A percentile compares a stretch with the other conserved stretches of the same genome.
Evolutionary conservation across 92 coral and sea anemone species (phyloP).

Genomic region (Phenganax subtilis): DNA sequence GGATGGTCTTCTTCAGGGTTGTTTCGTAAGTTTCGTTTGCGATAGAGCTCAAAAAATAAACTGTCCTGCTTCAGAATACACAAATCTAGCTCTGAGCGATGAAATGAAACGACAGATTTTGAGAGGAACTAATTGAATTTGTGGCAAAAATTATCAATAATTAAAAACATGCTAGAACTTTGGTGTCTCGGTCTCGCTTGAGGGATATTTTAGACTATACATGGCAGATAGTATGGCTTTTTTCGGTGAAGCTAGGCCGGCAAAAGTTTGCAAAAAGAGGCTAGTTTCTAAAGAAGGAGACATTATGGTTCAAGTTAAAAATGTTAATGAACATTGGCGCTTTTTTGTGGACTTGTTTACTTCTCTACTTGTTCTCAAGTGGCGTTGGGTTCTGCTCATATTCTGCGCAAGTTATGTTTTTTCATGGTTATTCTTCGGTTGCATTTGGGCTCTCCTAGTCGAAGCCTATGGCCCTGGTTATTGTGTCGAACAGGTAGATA

Average conservation of each 20-base stretch:
- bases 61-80: neutral
- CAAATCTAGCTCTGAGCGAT: neutral
- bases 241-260: neutral
- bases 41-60: too few relatives aligned
- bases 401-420: conserved; percentile 72
- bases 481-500: conserved; percentile 69
- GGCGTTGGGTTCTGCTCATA: conserved; percentile 71
- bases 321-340: conserved; percentile 65
- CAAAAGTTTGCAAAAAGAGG: conserved; percentile 42
- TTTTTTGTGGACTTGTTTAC: conserved; percentile 79
- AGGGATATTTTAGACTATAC: too few relatives aligned
- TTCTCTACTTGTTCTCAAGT: conserved; percentile 67
- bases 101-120: neutral
- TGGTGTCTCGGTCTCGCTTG: neutral
- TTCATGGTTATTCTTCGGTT: conserved; percentile 75
- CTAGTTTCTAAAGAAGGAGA: conserved; percentile 67
- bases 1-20: too few relatives aligned
- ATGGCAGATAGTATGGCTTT: neutral
- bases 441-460: conserved; percentile 79
- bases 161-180: neutral
- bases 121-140: neutral
- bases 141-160: conserved; percentile 11
- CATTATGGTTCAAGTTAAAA: conserved; percentile 60
- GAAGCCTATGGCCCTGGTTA: conserved; percentile 65
- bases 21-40: too few relatives aligned